Percentiles rank a stretch among this genome's conserved stretches.
These are phyloP conservation scores for Bhutanitis thaidina DNA, from an alignment of 2,888 invertebrate genomes.

Conservation along the genomic window DNA sequence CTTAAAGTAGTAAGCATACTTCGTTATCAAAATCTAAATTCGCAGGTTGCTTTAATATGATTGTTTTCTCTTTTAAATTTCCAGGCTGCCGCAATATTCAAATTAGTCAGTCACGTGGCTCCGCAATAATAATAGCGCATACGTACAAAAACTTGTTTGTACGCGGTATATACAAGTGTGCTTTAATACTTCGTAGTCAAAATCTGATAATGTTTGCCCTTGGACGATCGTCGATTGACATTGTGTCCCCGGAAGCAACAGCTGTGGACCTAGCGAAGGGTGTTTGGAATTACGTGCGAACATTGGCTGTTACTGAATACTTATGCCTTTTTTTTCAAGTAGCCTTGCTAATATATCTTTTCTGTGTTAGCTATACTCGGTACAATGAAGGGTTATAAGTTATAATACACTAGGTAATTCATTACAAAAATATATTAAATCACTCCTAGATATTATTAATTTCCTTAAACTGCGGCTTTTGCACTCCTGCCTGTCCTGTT, in stretches of 20 bases:
- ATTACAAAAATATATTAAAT: no score
- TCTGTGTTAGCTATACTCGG: no score
- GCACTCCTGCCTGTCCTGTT: no score
- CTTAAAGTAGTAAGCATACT: no score
- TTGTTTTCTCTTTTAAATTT: constrained; percentile 15
- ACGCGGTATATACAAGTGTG: background rate
- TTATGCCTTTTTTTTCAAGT: no score
- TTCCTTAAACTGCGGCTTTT: no score
- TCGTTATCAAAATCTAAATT: constrained; percentile 5
- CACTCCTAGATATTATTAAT: no score
- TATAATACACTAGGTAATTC: no score
- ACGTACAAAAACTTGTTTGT: constrained; percentile 7
- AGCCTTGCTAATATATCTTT: no score
- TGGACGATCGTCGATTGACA: constrained; percentile 18
- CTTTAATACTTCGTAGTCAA: constrained; percentile 7
- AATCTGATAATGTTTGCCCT: constrained; percentile 25
- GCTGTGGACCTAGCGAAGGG: constrained; percentile 27
- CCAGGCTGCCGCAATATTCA: constrained; percentile 17
- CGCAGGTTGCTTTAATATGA: constrained; percentile 3
- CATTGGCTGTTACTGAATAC: background rate
- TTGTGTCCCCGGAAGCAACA: constrained; percentile 29
- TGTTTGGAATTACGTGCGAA: constrained; percentile 12
- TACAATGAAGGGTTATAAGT: no score
- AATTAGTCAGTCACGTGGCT: constrained; percentile 14
- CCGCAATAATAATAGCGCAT: constrained; percentile 11